Conservation (phyloP, 2,797 vertebrate genomes). For the Okamejei kenojei region DNA sequence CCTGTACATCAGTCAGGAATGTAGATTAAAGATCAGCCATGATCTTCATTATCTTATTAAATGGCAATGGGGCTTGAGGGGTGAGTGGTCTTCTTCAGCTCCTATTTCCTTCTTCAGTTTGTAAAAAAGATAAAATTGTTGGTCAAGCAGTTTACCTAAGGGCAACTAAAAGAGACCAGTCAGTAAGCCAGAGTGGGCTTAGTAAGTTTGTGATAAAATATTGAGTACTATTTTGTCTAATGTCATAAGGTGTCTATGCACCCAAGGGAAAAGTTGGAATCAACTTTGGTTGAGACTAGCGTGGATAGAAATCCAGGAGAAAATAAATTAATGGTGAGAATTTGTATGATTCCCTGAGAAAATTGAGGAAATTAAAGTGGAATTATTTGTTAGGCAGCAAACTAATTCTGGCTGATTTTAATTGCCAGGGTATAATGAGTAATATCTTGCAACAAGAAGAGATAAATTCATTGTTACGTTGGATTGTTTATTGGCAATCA, state of each 20-base stretch:
- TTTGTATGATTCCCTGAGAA: background rate
- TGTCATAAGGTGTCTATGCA: too few species aligned
- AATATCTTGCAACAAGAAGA: background rate
- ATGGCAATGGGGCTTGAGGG: too few species aligned
- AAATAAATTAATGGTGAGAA: slow-evolving; percentile 1
- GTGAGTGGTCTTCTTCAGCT: too few species aligned
- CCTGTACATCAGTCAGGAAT: too few species aligned
- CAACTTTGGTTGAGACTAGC: slow-evolving; percentile 8
- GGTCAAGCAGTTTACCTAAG: background rate
- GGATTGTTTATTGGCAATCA: background rate
- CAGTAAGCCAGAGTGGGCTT: background rate
- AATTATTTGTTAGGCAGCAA: background rate
- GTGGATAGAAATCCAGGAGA: background rate
- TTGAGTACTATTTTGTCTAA: background rate
- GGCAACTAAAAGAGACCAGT: background rate
- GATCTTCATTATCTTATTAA: too few species aligned
- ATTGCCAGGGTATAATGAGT: background rate
- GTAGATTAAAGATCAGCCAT: too few species aligned
- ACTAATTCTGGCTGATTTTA: background rate
- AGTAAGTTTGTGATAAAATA: background rate
- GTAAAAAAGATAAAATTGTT: background rate
- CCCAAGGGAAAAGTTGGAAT: background rate
- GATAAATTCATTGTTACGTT: background rate
- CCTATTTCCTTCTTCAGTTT: background rate
- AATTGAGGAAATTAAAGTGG: background rate